Percentiles rank a stretch among this genome's conserved stretches.
Conservation (phyloP, 2,888 invertebrate species). For the Zygogramma bicolorata region DNA sequence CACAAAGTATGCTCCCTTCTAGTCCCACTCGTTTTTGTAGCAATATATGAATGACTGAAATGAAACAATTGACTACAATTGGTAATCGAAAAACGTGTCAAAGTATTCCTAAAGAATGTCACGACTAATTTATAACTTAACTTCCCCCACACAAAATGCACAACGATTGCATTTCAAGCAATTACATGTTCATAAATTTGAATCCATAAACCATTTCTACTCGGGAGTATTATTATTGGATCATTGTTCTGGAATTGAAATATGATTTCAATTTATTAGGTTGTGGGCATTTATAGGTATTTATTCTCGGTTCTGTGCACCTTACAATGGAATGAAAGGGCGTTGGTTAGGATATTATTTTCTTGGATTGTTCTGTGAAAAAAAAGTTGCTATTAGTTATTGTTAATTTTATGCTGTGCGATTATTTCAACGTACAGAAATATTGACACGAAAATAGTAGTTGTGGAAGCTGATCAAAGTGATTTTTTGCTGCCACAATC, state of each 20-base stretch:
- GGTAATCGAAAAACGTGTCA: too few species aligned
- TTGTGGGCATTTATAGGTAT: not conserved
- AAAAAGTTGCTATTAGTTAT: not conserved
- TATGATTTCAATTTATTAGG: not conserved
- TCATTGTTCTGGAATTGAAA: not conserved
- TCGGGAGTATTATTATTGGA: not conserved
- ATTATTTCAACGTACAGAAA: too few species aligned
- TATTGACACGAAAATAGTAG: too few species aligned
- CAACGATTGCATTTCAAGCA: not conserved
- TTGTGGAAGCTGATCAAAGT: too few species aligned
- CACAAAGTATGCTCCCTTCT: too few species aligned
- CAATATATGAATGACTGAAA: too few species aligned
- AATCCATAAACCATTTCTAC: not conserved
- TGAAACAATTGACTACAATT: too few species aligned
- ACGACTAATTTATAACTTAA: not conserved
- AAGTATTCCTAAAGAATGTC: not conserved
- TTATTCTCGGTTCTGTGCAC: not conserved
- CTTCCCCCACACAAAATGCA: not conserved
- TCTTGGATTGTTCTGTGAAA: not conserved
- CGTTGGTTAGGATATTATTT: not conserved
- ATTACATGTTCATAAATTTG: not conserved
- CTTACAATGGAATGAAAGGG: not conserved
- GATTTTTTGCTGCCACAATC: too few species aligned
- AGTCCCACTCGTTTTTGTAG: too few species aligned
- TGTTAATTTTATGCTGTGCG: too few species aligned